phyloP scores from a whole-genome alignment of 2,797 vertebrate species.

The Lepidocolaptes lacrymiger region DNA sequence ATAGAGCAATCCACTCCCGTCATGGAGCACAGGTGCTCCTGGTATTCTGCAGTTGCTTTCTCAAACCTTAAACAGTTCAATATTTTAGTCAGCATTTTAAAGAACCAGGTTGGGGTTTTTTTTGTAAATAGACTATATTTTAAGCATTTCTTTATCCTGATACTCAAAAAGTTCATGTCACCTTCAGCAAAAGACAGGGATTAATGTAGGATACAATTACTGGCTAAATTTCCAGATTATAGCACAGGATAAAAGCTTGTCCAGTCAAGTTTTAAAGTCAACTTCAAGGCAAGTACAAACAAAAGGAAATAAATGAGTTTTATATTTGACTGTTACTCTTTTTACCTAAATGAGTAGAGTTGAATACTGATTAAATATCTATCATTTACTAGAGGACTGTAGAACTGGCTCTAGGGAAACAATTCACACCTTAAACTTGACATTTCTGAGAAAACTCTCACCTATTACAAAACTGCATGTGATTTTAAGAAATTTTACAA shows the following conservation, averaged over 20 bases:
- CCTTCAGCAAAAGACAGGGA: neutral
- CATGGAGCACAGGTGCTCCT: constrained; percentile 93
- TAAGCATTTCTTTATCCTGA: neutral
- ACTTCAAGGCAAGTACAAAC: neutral
- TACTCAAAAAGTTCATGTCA: neutral
- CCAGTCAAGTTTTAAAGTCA: neutral
- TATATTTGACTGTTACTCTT: neutral
- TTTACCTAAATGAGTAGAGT: neutral
- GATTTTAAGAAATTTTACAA: neutral
- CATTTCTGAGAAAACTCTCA: neutral
- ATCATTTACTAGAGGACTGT: neutral
- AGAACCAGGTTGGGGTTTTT: neutral
- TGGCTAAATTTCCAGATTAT: neutral
- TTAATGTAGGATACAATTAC: neutral
- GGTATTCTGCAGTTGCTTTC: constrained; percentile 93
- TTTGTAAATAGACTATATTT: neutral
- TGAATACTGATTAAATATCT: neutral
- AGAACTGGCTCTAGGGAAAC: neutral
- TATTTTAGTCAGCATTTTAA: neutral
- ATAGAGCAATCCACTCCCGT: constrained; percentile 94
- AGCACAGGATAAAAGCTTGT: neutral
- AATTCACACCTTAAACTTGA: neutral
- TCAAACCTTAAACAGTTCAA: constrained; percentile 86
- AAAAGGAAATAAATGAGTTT: neutral
- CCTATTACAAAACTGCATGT: neutral